phyloP scores from a whole-genome alignment of 2,113 vertebrate genomes.

The Anarrhichthys ocellatus region DNA sequence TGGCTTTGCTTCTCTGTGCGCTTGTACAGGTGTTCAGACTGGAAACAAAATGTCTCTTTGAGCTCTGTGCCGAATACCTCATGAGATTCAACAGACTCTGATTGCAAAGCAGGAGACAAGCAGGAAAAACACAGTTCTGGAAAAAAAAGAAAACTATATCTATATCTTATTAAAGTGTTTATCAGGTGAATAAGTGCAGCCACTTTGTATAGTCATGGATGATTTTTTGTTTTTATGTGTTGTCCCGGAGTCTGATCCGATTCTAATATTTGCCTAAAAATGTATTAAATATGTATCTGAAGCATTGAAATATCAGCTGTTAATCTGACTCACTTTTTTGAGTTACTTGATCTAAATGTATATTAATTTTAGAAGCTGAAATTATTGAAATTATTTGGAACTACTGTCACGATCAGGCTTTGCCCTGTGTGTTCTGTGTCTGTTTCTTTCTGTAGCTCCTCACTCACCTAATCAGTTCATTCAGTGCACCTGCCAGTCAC shows the following conservation, averaged over 20 bases:
- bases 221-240: background rate
- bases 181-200: background rate
- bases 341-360: background rate
- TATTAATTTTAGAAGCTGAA: background rate
- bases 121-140: background rate
- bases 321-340: background rate
- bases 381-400: background rate
- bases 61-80: background rate
- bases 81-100: background rate
- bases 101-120: background rate
- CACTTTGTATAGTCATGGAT: background rate
- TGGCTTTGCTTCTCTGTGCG: background rate
- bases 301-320: background rate
- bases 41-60: background rate
- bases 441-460: too few species aligned
- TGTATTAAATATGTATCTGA: background rate
- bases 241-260: background rate
- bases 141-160: too few species aligned
- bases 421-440: too few species aligned
- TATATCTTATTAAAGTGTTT: background rate
- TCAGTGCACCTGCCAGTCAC: too few species aligned
- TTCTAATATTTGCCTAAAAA: background rate
- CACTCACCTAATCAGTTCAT: too few species aligned
- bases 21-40: conserved; percentile 3
- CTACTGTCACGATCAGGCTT: too few species aligned